phyloP scores from a whole-genome alignment of 2,888 invertebrate species.

The Mellilla xanthometata region DNA sequence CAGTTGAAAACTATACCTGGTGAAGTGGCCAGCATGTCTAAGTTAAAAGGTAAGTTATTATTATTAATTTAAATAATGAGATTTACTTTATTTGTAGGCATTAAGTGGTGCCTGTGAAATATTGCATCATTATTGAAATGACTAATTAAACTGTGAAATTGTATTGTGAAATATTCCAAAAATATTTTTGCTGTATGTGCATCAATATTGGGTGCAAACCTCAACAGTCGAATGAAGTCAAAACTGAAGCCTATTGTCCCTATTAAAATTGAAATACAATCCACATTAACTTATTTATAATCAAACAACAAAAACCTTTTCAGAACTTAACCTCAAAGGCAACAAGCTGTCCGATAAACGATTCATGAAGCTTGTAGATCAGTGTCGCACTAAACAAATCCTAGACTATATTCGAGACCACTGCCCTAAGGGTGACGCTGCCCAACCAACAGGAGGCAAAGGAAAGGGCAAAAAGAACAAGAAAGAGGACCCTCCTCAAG shows the following conservation, averaged over 20 bases:
- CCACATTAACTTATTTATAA: too few species aligned
- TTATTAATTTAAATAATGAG: too few species aligned
- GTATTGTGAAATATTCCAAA: background rate
- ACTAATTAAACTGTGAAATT: too few species aligned
- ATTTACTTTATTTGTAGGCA: too few species aligned
- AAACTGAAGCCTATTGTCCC: too few species aligned
- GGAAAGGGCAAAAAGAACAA: slow-evolving; percentile 67
- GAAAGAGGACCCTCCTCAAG: slow-evolving; percentile 58
- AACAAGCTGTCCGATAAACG: slow-evolving; percentile 89
- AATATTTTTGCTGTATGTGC: too few species aligned
- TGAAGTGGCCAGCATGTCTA: slow-evolving; percentile 85
- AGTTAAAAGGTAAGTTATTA: slow-evolving; percentile 89
- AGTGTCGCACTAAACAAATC: slow-evolving; percentile 89
- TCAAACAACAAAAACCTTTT: too few species aligned
- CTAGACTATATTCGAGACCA: slow-evolving; percentile 89
- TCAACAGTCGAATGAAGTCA: too few species aligned
- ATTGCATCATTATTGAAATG: too few species aligned
- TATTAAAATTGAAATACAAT: too few species aligned
- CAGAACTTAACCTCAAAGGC: slow-evolving; percentile 88
- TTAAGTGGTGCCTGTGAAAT: too few species aligned
- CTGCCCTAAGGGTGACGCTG: slow-evolving; percentile 70
- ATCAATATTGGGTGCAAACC: too few species aligned
- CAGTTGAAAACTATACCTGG: slow-evolving; percentile 85
- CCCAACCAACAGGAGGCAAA: slow-evolving; percentile 45
- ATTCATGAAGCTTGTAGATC: slow-evolving; percentile 88